Evolutionary conservation across 2,797 vertebrate species (phyloP), one percentile per base, ranked within the genome.

Genomic region (Rachycentron canadum): DNA sequence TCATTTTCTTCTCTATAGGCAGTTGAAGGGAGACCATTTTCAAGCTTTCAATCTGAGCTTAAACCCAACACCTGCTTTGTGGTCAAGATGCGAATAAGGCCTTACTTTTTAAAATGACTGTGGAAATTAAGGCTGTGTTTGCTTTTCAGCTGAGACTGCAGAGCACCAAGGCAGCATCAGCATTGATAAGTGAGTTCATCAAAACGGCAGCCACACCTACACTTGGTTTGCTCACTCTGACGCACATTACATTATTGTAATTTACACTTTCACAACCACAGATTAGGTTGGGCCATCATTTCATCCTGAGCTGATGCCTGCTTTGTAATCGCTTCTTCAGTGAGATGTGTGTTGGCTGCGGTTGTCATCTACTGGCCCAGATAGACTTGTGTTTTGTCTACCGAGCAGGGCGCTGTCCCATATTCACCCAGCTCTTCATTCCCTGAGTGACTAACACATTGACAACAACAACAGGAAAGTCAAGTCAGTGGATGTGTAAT

Each of bases 311-410:
- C 12, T 17, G 25, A 65, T 13, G 11, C 49, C 38, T 19, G 1
- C 16, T 53, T 56, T 55, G 34, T 32, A 62, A 38, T 71, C 62
- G 7, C 56, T 47, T 66, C 32, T 56, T 25, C 10, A 34, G 36
- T 14, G 63, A 73, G 40, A 58, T 36, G 25, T 60, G 53, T 17
- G 43, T 58, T 23, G 30, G 70, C 43, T 49, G 21, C 30, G 57
- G 71, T 81, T 8, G 50, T 40, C 16, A 47, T 84, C 68, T 62
- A 6, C 76, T 91, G 92, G 76, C 87, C 89, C 84, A 93, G 61
- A 91, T 86, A 73, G 23, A 30, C 61, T 25, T 7, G 49, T 84
- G 85, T 84, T 90, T 59, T 87, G 84, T 90, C 87, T 88, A 19
- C 52, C 2, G 56, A 79, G 64, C 69, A 38, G 9, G 26, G 40